phyloP scores from a whole-genome alignment of 1,140 invertebrate genomes.

The Reticulitermes speratus region DNA sequence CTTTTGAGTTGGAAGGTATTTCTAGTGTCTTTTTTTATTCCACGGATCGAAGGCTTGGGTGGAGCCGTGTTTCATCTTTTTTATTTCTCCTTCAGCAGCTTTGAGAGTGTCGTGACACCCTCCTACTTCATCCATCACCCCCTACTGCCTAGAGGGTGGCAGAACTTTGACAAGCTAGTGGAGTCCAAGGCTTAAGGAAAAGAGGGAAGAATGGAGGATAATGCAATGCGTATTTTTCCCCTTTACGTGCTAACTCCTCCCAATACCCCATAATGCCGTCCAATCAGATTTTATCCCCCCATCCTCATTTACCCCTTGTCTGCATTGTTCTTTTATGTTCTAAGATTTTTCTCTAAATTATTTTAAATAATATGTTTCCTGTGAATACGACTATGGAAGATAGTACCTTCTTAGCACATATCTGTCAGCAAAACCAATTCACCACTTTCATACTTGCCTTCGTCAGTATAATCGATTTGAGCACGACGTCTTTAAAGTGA shows the following conservation, averaged over 20 bases:
- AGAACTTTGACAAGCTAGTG: not conserved
- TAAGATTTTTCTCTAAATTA: not conserved
- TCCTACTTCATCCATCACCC: not conserved
- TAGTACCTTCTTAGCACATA: no score
- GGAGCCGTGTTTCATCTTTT: conserved; percentile 4
- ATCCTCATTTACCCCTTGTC: not conserved
- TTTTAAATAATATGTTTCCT: not conserved
- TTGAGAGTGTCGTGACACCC: not conserved
- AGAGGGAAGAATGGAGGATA: not conserved
- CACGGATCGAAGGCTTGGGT: not conserved
- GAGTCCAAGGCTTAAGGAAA: not conserved
- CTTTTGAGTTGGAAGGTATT: not conserved
- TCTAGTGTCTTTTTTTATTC: not conserved
- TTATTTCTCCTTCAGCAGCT: not conserved
- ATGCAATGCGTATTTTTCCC: not conserved
- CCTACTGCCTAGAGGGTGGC: conserved; percentile 3
- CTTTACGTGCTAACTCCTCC: not conserved
- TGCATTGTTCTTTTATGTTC: not conserved
- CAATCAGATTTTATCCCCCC: not conserved
- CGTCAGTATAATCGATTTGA: no score
- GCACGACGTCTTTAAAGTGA: no score
- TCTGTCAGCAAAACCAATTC: no score
- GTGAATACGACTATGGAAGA: no score
- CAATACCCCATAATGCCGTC: not conserved
- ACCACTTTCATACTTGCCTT: no score